A percentile compares a stretch with the other conserved stretches of the same genome.
phyloP scores from a whole-genome alignment of 1,140 invertebrate genomes.

The Bombus superbus region DNA sequence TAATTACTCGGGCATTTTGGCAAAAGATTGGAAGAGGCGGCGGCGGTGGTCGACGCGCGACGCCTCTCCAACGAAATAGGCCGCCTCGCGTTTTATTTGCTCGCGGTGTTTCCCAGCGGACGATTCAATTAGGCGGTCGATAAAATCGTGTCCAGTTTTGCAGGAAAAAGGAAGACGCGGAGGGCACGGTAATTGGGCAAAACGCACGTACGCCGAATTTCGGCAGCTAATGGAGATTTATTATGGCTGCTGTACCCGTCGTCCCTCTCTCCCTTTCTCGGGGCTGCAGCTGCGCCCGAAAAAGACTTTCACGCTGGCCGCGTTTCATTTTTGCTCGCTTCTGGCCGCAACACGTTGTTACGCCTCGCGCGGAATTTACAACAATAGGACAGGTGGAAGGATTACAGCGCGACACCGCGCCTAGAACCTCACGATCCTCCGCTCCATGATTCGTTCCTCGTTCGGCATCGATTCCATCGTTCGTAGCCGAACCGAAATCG shows the following conservation, averaged over 20 bases:
- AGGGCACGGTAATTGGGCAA: conserved; percentile 62
- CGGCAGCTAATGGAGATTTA: conserved; percentile 69
- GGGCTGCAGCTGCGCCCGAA: conserved; percentile 47
- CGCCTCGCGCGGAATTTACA: conserved; percentile 45
- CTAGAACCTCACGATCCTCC: neutral
- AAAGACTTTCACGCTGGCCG: conserved; percentile 55
- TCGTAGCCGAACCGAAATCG: neutral
- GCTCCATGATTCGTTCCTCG: neutral
- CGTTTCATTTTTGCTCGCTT: conserved; percentile 48
- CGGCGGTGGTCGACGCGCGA: neutral
- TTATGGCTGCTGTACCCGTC: conserved; percentile 53
- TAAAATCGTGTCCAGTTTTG: conserved; percentile 62
- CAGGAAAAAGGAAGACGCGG: conserved; percentile 50
- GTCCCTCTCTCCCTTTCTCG: neutral
- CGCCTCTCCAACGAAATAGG: conserved; percentile 43
- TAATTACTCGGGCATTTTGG: conserved; percentile 21
- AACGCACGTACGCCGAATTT: conserved; percentile 66
- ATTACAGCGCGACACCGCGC: neutral
- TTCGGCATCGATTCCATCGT: neutral
- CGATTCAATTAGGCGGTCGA: conserved; percentile 63
- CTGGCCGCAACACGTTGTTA: conserved; percentile 28
- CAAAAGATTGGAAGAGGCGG: conserved; percentile 8
- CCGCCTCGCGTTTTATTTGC: conserved; percentile 25
- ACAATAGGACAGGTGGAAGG: conserved; percentile 66
- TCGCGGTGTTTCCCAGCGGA: conserved; percentile 40